These are phyloP conservation scores for Indri indri DNA, from an alignment of 2,113 vertebrate genomes.

Conservation along the genomic window DNA sequence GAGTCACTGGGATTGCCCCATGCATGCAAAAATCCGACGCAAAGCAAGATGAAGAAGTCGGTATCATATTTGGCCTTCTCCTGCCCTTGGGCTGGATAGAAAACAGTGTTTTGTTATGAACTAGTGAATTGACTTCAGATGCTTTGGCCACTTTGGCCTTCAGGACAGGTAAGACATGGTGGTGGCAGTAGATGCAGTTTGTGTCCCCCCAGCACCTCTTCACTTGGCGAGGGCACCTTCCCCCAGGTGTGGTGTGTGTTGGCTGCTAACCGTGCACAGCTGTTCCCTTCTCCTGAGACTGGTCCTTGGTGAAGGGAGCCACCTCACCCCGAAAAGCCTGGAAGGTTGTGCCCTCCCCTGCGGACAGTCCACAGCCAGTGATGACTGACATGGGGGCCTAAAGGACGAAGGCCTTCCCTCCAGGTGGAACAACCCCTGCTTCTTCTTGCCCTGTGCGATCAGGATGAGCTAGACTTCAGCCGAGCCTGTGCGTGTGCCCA, in stretches of 20 bases:
- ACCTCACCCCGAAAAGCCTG: background rate
- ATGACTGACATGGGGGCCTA: background rate
- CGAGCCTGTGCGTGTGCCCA: background rate
- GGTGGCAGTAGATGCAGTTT: background rate
- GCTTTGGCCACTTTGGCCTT: background rate
- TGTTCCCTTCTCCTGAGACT: background rate
- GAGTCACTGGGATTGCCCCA: background rate
- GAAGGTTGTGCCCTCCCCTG: background rate
- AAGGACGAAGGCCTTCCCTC: background rate
- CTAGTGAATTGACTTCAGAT: background rate
- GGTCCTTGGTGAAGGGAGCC: background rate
- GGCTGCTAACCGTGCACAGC: background rate
- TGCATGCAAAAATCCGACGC: background rate
- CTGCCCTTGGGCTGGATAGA: background rate
- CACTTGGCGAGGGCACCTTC: background rate
- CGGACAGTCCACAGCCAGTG: background rate
- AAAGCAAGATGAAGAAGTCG: background rate
- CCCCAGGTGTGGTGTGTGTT: accelerated
- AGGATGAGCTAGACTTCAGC: background rate
- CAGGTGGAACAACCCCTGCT: background rate
- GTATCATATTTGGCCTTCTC: background rate
- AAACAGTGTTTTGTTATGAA: background rate
- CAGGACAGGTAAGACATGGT: background rate
- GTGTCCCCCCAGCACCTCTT: background rate
- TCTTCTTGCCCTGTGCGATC: background rate